phyloP scores from a whole-genome alignment of 2,888 invertebrate genomes.

The Ametastegia equiseti region DNA sequence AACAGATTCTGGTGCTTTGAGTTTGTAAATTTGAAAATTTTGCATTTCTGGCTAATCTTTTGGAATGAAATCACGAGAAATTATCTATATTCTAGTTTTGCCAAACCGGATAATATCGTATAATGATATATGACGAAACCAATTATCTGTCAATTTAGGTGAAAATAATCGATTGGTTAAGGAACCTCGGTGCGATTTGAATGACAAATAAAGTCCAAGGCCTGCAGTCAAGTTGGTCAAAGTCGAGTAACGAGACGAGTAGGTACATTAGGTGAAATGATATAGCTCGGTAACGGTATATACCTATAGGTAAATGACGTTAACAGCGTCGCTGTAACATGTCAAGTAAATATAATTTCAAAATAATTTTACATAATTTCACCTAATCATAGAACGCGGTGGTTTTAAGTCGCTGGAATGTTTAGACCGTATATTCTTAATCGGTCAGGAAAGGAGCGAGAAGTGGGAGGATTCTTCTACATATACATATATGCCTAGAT shows the following conservation, averaged over 20 bases:
- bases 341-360: conserved; percentile 43
- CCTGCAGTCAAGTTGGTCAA: conserved; percentile 1
- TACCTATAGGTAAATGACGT: conserved; percentile 2
- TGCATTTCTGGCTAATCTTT: too few species aligned
- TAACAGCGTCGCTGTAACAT: conserved; percentile 29
- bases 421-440: conserved; percentile 30
- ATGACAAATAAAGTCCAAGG: conserved; percentile 25
- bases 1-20: too few species aligned
- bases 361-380: conserved; percentile 45
- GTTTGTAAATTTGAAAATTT: too few species aligned
- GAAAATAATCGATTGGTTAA: background rate
- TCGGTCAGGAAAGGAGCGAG: background rate
- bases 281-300: conserved; percentile 1
- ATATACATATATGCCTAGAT: background rate
- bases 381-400: conserved; percentile 25
- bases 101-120: too few species aligned
- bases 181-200: too few species aligned
- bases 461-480: background rate
- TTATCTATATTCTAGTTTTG: too few species aligned
- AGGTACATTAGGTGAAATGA: too few species aligned
- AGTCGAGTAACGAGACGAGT: background rate
- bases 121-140: too few species aligned
- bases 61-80: too few species aligned
- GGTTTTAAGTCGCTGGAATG: background rate
- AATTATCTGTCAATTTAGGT: too few species aligned